Percentiles rank a stretch among this genome's conserved stretches.
Conservation (phyloP, 2,113 vertebrate species). For the Cygnus atratus region DNA sequence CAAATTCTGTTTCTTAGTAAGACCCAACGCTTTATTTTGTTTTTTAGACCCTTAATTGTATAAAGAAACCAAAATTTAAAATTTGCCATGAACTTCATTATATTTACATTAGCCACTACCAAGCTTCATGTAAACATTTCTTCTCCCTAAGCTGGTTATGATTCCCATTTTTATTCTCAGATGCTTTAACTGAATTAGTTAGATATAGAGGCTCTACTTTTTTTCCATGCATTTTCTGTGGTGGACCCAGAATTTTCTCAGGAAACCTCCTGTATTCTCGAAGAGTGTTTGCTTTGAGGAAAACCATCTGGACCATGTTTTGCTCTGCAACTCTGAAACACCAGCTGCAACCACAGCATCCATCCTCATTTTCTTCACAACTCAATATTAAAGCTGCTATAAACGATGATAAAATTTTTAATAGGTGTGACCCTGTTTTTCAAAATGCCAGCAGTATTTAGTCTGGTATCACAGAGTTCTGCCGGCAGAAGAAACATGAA, state of each 20-base stretch:
- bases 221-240: fast-evolving
- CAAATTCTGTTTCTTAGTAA: neutral
- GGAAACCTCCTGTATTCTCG: neutral
- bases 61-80: neutral
- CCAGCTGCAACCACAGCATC: neutral
- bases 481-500: fast-evolving
- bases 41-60: neutral
- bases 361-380: neutral
- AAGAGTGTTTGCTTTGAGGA: neutral
- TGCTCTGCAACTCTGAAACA: neutral
- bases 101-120: fast-evolving
- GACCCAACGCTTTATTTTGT: neutral
- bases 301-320: neutral
- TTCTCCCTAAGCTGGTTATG: fast-evolving
- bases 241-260: neutral
- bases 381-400: neutral
- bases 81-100: neutral
- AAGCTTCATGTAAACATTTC: fast-evolving
- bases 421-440: neutral
- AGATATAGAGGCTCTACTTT: fast-evolving
- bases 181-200: neutral
- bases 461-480: fast-evolving
- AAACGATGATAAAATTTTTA: fast-evolving
- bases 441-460: fast-evolving
- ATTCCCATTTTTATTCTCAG: neutral